phyloP scores from a whole-genome alignment of 1,140 invertebrate species.

The Drosophila pachea region DNA sequence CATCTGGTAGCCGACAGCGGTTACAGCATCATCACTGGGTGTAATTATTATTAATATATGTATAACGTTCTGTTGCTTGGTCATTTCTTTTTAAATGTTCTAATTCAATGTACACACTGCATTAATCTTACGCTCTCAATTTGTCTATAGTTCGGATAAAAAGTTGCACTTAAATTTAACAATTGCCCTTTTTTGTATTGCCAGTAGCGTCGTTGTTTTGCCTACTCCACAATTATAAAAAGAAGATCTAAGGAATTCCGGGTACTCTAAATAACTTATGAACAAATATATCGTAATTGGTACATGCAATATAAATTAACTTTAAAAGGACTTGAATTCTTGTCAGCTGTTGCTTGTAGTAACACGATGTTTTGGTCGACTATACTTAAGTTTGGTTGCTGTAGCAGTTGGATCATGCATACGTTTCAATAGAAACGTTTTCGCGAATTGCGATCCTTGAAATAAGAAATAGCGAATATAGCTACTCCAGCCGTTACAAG shows the following conservation, averaged over 20 bases:
- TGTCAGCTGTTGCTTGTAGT: conserved; percentile 18
- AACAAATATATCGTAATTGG: conserved; percentile 33
- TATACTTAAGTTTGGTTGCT: conserved; percentile 46
- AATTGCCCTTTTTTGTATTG: conserved; percentile 32
- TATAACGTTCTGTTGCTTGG: conserved; percentile 17
- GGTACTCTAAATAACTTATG: conserved; percentile 30
- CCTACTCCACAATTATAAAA: conserved; percentile 15
- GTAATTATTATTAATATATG: conserved; percentile 28
- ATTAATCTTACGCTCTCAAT: conserved; percentile 72
- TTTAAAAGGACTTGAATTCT: conserved; percentile 36
- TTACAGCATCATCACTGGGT: conserved; percentile 31
- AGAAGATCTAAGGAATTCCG: conserved; percentile 18
- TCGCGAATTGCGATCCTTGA: conserved; percentile 93
- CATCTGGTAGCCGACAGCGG: conserved; percentile 27
- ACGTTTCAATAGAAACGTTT: conserved; percentile 90
- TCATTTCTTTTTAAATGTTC: conserved; percentile 25
- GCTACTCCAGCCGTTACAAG: conserved; percentile 88
- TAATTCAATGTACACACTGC: conserved; percentile 50
- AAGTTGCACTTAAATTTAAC: conserved; percentile 70
- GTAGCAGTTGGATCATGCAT: conserved; percentile 14
- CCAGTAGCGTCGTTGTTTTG: conserved; percentile 16
- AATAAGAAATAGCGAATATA: conserved; percentile 93
- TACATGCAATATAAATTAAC: conserved; percentile 38
- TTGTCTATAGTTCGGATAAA: conserved; percentile 74
- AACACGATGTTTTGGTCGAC: conserved; percentile 35